A percentile compares a stretch with the other conserved stretches of the same genome.
Conservation (phyloP, 1,140 invertebrate genomes). For the Pinna nobilis region DNA sequence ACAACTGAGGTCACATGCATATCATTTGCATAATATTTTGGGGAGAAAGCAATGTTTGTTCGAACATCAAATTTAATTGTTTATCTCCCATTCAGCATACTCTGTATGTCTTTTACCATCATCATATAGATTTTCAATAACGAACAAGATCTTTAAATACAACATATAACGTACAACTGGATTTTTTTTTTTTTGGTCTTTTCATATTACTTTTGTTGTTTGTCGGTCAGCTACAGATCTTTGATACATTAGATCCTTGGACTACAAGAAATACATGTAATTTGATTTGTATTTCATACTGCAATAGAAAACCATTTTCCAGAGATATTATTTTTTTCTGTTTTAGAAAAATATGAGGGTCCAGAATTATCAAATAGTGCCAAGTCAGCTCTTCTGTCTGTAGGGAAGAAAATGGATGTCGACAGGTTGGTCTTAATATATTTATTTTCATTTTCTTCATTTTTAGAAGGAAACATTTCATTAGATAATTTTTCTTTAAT, state of each 20-base stretch:
- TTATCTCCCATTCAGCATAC: no score
- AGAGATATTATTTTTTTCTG: not conserved
- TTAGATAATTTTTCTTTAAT: not conserved
- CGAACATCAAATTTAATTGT: no score
- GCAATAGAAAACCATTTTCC: not conserved
- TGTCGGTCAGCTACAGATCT: not conserved
- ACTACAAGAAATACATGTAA: not conserved
- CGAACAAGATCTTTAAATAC: no score
- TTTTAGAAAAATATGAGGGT: constrained; percentile 83
- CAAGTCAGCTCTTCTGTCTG: constrained; percentile 82
- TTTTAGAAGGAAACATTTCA: not conserved
- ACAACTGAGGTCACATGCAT: no score
- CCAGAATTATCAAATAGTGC: constrained; percentile 80
- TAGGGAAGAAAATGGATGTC: constrained; percentile 81
- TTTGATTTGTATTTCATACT: not conserved
- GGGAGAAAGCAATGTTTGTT: no score
- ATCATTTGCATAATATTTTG: no score
- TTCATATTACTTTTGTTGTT: not conserved
- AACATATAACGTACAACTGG: no score
- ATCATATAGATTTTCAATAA: no score
- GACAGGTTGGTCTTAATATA: constrained; percentile 75
- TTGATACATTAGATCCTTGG: not conserved
- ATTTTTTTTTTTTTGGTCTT: not conserved
- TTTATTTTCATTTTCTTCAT: no score
- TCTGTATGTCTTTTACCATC: no score